phyloP scores from a whole-genome alignment of 1,140 invertebrate genomes.

The Streblospio benedicti region DNA sequence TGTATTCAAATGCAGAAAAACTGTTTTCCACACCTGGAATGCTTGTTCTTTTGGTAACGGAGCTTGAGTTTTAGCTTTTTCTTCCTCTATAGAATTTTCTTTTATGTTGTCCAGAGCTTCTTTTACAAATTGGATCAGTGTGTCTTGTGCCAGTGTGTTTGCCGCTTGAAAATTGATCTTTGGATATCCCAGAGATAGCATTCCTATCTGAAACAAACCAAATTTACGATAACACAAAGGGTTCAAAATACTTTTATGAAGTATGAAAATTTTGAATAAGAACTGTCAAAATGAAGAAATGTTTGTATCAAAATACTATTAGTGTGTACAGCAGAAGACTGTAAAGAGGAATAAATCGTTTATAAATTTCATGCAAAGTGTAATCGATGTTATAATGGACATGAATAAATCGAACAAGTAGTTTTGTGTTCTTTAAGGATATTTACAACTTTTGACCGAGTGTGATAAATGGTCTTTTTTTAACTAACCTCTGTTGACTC shows the following conservation, averaged over 20 bases:
- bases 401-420: too few species aligned
- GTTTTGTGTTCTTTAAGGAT: background rate
- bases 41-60: background rate
- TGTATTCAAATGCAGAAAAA: background rate
- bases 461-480: conserved; percentile 17
- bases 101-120: background rate
- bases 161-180: conserved; percentile 17
- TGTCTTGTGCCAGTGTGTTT: conserved; percentile 2
- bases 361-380: too few species aligned
- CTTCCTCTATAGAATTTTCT: too few species aligned
- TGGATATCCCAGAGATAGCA: conserved; percentile 16
- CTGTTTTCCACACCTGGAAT: background rate
- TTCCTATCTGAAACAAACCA: conserved; percentile 9
- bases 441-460: background rate
- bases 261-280: too few species aligned
- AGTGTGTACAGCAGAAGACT: too few species aligned
- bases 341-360: too few species aligned
- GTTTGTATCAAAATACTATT: too few species aligned
- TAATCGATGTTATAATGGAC: too few species aligned
- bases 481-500: conserved; percentile 30
- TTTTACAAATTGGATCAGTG: background rate
- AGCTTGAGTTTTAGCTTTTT: too few species aligned
- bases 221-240: background rate
- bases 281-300: too few species aligned
- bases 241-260: too few species aligned